These are phyloP conservation scores for Achlya flavicornis DNA, from an alignment of 2,888 invertebrate genomes.

Conservation along the genomic window DNA sequence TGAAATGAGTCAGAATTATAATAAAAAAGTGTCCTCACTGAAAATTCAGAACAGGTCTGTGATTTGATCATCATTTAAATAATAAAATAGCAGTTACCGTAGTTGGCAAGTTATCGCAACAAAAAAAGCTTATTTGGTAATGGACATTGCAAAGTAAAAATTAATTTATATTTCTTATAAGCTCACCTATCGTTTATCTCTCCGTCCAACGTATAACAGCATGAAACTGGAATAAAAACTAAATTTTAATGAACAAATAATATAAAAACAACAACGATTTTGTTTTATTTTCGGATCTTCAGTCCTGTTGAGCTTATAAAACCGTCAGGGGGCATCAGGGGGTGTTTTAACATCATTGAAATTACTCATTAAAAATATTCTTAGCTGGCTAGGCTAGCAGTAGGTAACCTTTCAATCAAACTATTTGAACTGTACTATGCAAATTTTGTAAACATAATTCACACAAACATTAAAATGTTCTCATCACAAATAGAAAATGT, in stretches of 20 bases:
- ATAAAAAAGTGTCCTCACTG: slow-evolving; percentile 57
- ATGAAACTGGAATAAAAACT: not conserved
- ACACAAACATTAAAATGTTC: too few relatives aligned
- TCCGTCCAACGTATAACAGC: not conserved
- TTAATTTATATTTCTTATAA: too few relatives aligned
- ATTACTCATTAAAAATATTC: not conserved
- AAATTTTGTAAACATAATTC: too few relatives aligned
- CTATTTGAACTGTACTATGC: too few relatives aligned
- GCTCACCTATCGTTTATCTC: not conserved
- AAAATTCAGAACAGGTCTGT: slow-evolving; percentile 81
- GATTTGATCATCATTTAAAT: slow-evolving; percentile 65
- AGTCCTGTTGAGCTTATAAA: slow-evolving; percentile 69
- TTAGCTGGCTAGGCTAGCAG: too few relatives aligned
- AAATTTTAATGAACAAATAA: slow-evolving; percentile 2
- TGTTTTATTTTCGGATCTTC: slow-evolving; percentile 29
- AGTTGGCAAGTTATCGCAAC: too few relatives aligned
- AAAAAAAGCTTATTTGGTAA: too few relatives aligned
- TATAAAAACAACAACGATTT: not conserved
- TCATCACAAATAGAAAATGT: too few relatives aligned
- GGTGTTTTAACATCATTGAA: slow-evolving; percentile 49
- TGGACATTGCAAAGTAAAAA: too few relatives aligned
- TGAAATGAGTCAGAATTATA: slow-evolving; percentile 38
- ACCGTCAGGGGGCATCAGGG: slow-evolving; percentile 42
- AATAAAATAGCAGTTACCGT: not conserved
- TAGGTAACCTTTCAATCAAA: too few relatives aligned